Percentiles rank a stretch among this genome's conserved stretches.
Evolutionary conservation across 2,113 vertebrate genomes (phyloP).

Genomic region (Phylloscopus trochiloides): DNA sequence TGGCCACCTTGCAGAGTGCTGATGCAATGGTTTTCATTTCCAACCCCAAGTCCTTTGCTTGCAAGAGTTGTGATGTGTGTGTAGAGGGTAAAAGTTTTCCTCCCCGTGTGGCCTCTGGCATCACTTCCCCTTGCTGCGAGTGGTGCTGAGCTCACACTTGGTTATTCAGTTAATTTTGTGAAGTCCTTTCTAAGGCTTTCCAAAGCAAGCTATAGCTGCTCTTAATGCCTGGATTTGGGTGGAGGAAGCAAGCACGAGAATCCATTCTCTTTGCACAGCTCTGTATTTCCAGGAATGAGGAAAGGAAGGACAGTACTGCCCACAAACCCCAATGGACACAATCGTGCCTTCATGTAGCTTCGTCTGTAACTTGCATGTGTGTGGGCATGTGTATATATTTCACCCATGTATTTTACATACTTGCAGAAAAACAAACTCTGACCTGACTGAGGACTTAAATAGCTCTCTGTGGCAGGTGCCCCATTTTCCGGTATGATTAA

Average conservation of each 20-base stretch:
- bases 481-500: neutral
- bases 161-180: neutral
- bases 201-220: neutral
- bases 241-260: neutral
- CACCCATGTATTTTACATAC: neutral
- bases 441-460: neutral
- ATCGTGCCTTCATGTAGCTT: fast-evolving
- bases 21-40: neutral
- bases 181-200: neutral
- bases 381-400: neutral
- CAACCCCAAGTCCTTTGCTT: neutral
- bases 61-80: neutral
- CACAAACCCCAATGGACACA: neutral
- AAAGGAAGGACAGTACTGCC: neutral
- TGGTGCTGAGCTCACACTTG: neutral
- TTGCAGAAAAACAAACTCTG: neutral
- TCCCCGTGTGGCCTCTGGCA: fast-evolving
- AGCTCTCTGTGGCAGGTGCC: neutral
- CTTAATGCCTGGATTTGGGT: neutral
- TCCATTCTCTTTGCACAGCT: neutral
- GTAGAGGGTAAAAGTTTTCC: neutral
- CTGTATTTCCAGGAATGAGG: neutral
- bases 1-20: neutral
- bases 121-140: neutral
- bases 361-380: neutral